phyloP scores from a whole-genome alignment of 1,140 invertebrate species.

The Anastrepha ludens region DNA sequence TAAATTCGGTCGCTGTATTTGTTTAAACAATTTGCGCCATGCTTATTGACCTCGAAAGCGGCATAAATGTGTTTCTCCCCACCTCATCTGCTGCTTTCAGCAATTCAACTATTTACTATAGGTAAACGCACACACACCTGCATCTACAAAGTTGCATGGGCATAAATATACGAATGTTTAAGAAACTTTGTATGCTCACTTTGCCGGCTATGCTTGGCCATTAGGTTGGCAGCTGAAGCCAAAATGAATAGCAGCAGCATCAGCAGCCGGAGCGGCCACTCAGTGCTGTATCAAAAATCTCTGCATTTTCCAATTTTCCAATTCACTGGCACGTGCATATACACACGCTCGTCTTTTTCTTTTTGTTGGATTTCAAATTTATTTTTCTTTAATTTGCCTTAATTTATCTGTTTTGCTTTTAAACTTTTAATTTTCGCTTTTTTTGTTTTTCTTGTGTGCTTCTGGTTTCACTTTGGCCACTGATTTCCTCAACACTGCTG shows the following conservation, averaged over 20 bases:
- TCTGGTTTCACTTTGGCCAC: not conserved
- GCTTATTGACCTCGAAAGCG: constrained; percentile 34
- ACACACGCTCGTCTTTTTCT: not conserved
- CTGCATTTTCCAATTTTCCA: constrained; percentile 30
- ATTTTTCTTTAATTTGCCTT: not conserved
- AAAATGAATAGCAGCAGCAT: not conserved
- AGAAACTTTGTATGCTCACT: not conserved
- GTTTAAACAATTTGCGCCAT: constrained; percentile 49
- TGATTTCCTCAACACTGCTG: not conserved
- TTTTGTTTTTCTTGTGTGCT: not conserved
- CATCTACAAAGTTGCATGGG: not conserved
- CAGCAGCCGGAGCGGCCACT: not conserved
- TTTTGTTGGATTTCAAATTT: not conserved
- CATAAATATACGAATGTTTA: not conserved
- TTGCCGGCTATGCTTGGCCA: constrained; percentile 22
- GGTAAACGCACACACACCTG: not conserved
- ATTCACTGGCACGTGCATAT: not conserved
- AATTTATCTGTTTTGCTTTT: not conserved
- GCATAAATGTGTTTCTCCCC: not conserved
- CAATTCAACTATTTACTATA: constrained; percentile 36
- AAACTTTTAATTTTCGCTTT: not conserved
- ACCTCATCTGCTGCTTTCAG: not conserved
- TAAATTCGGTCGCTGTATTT: constrained; percentile 32
- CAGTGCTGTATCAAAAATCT: not conserved
- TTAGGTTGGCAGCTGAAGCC: constrained; percentile 10